These are phyloP conservation scores for Chloromyia formosa DNA, from an alignment of 2,888 invertebrate genomes.

Conservation along the genomic window DNA sequence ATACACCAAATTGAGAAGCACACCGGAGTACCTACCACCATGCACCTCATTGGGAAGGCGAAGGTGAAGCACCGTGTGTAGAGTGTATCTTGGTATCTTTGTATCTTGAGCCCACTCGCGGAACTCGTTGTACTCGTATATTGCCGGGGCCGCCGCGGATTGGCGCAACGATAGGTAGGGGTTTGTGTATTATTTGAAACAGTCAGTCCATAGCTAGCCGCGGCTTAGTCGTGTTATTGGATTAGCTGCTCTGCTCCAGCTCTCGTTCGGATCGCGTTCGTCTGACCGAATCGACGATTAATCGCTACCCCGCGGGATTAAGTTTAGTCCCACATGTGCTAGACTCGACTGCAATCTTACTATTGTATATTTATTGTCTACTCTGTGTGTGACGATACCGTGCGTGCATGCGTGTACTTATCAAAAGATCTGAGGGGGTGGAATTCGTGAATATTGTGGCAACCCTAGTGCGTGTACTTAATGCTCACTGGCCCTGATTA, in stretches of 20 bases:
- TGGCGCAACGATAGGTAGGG: background rate
- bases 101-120: conserved; percentile 14
- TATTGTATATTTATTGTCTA: background rate
- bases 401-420: conserved; percentile 28
- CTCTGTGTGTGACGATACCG: background rate
- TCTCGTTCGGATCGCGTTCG: background rate
- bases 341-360: background rate
- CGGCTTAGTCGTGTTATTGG: conserved; percentile 53
- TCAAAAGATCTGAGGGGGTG: background rate
- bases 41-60: conserved; percentile 31
- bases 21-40: background rate
- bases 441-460: background rate
- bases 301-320: background rate
- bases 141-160: background rate
- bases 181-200: conserved; percentile 48
- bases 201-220: conserved; percentile 49
- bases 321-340: conserved; percentile 30
- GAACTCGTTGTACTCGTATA: conserved; percentile 12
- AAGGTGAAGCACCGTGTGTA: conserved; percentile 35
- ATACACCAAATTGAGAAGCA: background rate
- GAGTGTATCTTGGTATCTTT: background rate
- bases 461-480: conserved; percentile 12
- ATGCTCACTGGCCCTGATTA: conserved; percentile 1
- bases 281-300: conserved; percentile 7
- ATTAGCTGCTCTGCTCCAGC: conserved; percentile 43